Conservation (phyloP, 2,113 vertebrate species). For the Anolis sagrei region DNA sequence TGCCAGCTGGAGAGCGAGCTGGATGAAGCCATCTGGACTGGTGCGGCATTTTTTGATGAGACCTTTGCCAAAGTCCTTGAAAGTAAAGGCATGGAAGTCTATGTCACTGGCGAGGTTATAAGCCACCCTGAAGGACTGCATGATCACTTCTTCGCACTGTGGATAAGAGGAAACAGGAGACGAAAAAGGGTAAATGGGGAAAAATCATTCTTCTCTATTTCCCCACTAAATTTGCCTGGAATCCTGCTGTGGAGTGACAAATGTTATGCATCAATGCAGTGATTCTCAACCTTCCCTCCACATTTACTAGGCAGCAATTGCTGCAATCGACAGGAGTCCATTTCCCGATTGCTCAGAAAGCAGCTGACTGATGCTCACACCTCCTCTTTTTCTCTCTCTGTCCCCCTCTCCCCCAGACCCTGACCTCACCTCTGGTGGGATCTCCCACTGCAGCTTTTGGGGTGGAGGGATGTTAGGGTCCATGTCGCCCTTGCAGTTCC, state of each 20-base stretch:
- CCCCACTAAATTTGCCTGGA: background rate
- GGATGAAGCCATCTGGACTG: slow-evolving; percentile 73
- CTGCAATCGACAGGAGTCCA: no score
- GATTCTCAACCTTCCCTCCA: no score
- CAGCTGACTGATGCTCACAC: no score
- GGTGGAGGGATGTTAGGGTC: slow-evolving; percentile 60
- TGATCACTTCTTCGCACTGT: slow-evolving; percentile 57
- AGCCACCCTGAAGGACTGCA: slow-evolving; percentile 63
- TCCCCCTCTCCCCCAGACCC: background rate
- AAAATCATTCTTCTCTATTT: no score
- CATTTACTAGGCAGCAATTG: no score
- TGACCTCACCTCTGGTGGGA: slow-evolving; percentile 70
- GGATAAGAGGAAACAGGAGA: background rate
- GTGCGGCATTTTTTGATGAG: slow-evolving; percentile 69
- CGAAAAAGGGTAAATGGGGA: background rate
- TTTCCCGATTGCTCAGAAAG: no score
- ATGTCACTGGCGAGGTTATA: slow-evolving; percentile 60
- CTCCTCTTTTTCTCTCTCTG: no score
- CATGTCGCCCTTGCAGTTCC: slow-evolving; percentile 71
- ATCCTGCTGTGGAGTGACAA: no score
- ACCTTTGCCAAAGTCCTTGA: slow-evolving; percentile 73
- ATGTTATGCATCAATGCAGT: no score
- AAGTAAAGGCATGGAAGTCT: slow-evolving; percentile 72
- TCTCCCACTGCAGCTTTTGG: slow-evolving; percentile 74
- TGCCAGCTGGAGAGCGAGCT: slow-evolving; percentile 73